Percentiles rank a stretch among this genome's conserved stretches.
Evolutionary conservation across 2,113 vertebrate genomes (phyloP).

Genomic region (Hypomesus transpacificus): DNA sequence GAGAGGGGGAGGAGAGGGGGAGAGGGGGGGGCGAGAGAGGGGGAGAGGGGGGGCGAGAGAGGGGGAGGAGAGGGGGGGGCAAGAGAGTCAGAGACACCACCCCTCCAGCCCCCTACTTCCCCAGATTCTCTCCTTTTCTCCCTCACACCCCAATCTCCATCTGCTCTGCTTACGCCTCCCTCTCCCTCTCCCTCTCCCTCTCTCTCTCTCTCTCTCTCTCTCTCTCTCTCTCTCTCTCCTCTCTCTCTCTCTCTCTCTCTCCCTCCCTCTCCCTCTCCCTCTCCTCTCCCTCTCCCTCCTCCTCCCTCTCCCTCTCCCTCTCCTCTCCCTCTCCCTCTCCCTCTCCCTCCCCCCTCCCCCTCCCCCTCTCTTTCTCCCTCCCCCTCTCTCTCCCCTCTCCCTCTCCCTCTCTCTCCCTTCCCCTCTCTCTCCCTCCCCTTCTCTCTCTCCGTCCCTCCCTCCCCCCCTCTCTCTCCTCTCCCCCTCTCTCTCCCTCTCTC

Average conservation of each 20-base stretch:
- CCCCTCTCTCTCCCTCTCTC: not conserved
- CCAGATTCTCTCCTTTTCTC: not conserved
- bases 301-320: not conserved
- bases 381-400: no score
- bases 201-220: no score
- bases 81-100: not conserved
- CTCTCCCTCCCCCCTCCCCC: constrained; percentile 38
- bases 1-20: no score
- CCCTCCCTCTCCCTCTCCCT: not conserved
- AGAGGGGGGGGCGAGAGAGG: not conserved
- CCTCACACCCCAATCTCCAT: not conserved
- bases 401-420: constrained; percentile 30
- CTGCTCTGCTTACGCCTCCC: not conserved
- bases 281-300: no score
- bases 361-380: no score
- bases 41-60: not conserved
- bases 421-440: no score
- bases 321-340: constrained; percentile 36
- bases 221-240: not conserved
- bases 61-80: no score
- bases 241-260: constrained; percentile 22
- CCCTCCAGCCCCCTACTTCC: not conserved
- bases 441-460: no score
- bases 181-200: constrained; percentile 16
- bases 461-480: constrained; percentile 40